Percentiles rank a stretch among this genome's conserved stretches.
Conservation (phyloP, 2,797 vertebrate species). For the Psittacula derbiana region DNA sequence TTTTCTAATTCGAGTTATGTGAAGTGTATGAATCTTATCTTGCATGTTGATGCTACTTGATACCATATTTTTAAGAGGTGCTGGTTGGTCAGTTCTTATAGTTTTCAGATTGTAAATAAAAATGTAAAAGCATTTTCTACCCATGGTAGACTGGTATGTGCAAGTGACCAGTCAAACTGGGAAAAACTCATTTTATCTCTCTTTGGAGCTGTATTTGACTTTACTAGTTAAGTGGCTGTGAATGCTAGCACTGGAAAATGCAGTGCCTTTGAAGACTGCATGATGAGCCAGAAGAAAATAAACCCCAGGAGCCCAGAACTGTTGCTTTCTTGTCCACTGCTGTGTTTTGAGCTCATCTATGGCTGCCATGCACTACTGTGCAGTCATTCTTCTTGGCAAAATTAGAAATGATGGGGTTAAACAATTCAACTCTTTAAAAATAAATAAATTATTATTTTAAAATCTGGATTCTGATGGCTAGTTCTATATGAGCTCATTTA, state of each 20-base stretch:
- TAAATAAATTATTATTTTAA: not conserved
- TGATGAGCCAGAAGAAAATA: not conserved
- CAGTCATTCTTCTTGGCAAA: not conserved
- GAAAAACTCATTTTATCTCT: not conserved
- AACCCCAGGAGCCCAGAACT: not conserved
- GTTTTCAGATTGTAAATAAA: not conserved
- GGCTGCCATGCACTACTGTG: not conserved
- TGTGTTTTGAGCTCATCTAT: not conserved
- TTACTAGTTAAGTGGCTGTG: not conserved
- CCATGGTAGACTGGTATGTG: not conserved
- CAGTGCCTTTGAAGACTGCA: not conserved
- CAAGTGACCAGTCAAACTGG: not conserved
- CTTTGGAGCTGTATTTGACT: not conserved
- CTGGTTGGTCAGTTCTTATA: not conserved
- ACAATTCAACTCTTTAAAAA: not conserved
- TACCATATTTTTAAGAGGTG: not conserved
- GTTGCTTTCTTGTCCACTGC: not conserved
- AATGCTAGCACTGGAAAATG: not conserved
- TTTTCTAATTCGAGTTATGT: not conserved
- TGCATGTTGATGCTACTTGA: fast-evolving
- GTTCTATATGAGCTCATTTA: not conserved
- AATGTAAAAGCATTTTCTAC: not conserved
- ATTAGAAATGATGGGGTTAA: not conserved
- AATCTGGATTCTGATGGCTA: not conserved
- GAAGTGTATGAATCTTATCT: not conserved